Percentiles rank a stretch among this genome's conserved stretches.
Conservation (phyloP, 2,797 vertebrate genomes). For the Poecile montanus region DNA sequence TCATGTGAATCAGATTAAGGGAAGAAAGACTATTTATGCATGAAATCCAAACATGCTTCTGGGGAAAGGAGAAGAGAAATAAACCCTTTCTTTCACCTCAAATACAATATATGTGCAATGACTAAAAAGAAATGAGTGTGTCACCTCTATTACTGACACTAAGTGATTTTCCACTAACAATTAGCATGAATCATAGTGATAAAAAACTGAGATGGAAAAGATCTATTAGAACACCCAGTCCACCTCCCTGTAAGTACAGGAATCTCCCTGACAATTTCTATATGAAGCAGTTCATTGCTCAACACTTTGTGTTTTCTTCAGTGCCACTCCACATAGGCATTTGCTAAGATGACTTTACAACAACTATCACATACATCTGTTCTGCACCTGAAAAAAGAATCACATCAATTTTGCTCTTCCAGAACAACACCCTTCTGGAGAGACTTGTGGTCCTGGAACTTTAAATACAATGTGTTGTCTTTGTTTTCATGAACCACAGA, state of each 20-base stretch:
- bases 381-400: background rate
- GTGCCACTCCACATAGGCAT: background rate
- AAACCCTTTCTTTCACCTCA: conserved; percentile 51
- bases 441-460: background rate
- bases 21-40: conserved; percentile 65
- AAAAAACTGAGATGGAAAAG: conserved; percentile 48
- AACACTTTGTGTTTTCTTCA: background rate
- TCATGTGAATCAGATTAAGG: conserved; percentile 66
- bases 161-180: conserved; percentile 68
- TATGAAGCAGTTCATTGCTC: background rate
- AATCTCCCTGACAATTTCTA: conserved; percentile 4
- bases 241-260: background rate
- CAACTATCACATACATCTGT: background rate
- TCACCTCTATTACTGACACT: conserved; percentile 46
- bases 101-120: conserved; percentile 12
- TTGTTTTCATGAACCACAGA: background rate
- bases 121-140: conserved; percentile 33
- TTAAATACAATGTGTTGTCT: background rate
- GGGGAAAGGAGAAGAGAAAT: conserved; percentile 42
- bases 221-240: conserved; percentile 27
- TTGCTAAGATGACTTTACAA: background rate
- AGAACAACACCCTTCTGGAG: background rate
- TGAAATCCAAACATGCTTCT: conserved; percentile 69
- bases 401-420: background rate
- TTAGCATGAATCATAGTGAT: conserved; percentile 57